Evolutionary conservation across 2,888 invertebrate species (phyloP), one percentile per base, ranked within the genome.

Genomic region (Mylabris sibirica): DNA sequence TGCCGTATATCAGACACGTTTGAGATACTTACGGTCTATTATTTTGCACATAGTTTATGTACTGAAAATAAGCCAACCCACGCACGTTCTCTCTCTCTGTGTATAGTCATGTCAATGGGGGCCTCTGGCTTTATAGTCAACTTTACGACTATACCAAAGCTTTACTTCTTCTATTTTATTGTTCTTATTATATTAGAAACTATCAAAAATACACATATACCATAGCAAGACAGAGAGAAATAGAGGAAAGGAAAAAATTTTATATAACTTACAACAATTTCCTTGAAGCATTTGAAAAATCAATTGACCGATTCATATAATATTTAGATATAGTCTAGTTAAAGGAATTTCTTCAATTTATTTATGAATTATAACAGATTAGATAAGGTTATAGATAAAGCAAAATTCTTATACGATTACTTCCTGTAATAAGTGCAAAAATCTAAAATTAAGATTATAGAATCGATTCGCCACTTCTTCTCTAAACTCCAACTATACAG

Each of bases 1-100:
- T 44, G 60, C 69, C 68, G 72, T 76, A 75, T 75, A 77, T 76
- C 75, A 77, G 66, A 71, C 72, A 60, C 70, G 74, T 71, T 30
- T 74, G 76, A 76, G 77, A 79, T 79, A 79, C 77, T 80, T 79
- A 79, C 75, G 76, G 75, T 77, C 78, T 77, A 79, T 80, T 80
- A 79, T 80, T 79, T 79, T 74, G 76, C 74, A 71, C 74, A 75
- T 77, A 74, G 75, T 78, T 80, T 79, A 80, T 79, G 78, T 74
- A 78, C 77, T 78, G 75, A 74, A 76, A 78, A 76, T 76, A 73
- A 72, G 73, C 77, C 30, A 69, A 69, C 79, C 79, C 79, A 79
- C 80, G 77, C 79, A 71, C 67, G 12, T 12, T 3, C 44, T n/a
- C n/a, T 44, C 6, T 74, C 75, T n/a, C n/a, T n/a, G n/a, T n/a